Evolutionary conservation across 2,113 vertebrate species (phyloP), one percentile per base, ranked within the genome.

Genomic region (Anser brachyrhynchus): DNA sequence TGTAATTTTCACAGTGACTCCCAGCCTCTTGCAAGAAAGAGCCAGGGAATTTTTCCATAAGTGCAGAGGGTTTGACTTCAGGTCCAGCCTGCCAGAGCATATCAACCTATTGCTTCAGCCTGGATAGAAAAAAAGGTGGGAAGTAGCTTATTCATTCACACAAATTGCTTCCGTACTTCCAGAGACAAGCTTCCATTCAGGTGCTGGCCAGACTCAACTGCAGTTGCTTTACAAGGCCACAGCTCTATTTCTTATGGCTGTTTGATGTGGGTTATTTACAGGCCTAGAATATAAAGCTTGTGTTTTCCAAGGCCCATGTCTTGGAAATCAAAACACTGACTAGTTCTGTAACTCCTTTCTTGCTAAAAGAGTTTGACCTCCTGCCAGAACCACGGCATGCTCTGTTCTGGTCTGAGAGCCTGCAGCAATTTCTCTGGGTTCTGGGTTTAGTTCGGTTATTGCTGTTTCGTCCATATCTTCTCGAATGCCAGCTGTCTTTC

Each of bases 181-280:
- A 96, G 84, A 93, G 80, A 89, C 95, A 93, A 54, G 66, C 80
- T 31, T 75, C 90, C 78, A 87, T 91, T 96, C 92, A 96, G 89
- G 70, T 51, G 67, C 90, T 70, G 26, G 70, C 73, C 84, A 70
- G 67, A 18, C 70, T 84, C 77, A 76, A 4, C 62, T 73, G 73
- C 51, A 11, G 4, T 75, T 90, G 64, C 66, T 92, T 87, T 91
- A 85, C 70, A 87, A 39, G 80, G 13, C 62, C 89, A 83, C 0
- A 1, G 58, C 57, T 90, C 59, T 92, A 61, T 92, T 87, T 87
- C 76, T 58, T 33, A 43, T 57, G 54, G 77, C 80, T 94, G 28
- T 91, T 94, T 94, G 91, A 83, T 87, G 90, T 89, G 86, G 76
- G 54, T 94, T 96, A 93, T 90, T 96, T 94, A 94, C 80, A 93